phyloP scores from a whole-genome alignment of 2,797 vertebrate species.

The Sylvia borin region DNA sequence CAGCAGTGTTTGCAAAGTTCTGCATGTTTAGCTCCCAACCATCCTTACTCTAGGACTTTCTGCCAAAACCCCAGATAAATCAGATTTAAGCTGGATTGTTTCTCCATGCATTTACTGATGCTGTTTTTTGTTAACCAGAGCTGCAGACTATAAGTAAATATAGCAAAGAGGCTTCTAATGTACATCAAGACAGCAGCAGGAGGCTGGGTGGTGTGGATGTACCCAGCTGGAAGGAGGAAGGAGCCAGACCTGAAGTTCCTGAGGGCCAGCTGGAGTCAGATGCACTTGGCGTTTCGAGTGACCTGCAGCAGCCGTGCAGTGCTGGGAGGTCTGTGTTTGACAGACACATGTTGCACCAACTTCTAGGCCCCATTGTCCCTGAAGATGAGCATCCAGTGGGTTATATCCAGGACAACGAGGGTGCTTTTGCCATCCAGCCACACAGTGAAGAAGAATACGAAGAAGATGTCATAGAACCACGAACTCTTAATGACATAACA shows the following conservation, averaged over 20 bases:
- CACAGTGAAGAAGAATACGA: constrained; percentile 86
- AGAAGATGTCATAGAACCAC: constrained; percentile 87
- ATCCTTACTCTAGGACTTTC: background rate
- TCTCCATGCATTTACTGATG: background rate
- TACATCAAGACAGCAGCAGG: background rate
- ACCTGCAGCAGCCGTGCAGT: background rate
- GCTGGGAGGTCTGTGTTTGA: background rate
- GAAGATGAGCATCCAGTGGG: background rate
- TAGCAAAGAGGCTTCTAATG: background rate
- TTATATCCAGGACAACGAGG: background rate
- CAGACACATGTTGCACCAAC: background rate
- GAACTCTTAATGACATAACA: constrained; percentile 89
- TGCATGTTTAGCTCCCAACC: background rate
- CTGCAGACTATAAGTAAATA: constrained; percentile 64
- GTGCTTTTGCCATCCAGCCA: background rate
- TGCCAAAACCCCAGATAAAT: background rate
- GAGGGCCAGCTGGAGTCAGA: background rate
- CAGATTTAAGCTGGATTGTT: background rate
- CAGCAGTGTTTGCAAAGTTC: background rate
- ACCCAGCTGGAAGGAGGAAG: background rate
- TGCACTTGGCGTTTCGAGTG: background rate
- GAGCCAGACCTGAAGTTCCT: background rate
- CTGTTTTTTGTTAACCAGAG: constrained; percentile 64
- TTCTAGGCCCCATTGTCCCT: background rate
- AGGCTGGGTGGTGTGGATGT: background rate